Conservation (phyloP, 2,888 invertebrate genomes). For the Ernsta delagoae region DNA sequence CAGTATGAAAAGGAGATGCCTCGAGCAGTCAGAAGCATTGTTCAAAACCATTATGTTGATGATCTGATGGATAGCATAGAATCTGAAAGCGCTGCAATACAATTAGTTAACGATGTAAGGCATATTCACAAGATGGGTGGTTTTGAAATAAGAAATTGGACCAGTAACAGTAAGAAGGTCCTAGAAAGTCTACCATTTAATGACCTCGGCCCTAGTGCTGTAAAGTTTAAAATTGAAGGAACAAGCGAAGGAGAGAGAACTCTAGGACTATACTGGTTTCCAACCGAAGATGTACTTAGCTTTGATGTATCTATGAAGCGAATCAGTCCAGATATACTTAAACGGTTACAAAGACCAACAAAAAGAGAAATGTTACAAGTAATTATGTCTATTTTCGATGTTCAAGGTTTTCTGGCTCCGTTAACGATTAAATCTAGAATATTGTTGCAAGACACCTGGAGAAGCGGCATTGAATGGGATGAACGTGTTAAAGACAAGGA, state of each 20-base stretch:
- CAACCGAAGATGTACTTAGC: neutral
- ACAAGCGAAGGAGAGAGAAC: neutral
- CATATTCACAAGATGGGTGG: neutral
- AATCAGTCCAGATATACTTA: neutral
- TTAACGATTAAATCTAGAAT: neutral
- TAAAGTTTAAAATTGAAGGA: conserved; percentile 1
- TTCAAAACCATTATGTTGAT: conserved; percentile 3
- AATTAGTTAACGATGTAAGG: neutral
- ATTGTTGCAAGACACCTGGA: neutral
- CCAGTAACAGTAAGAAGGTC: conserved; percentile 1
- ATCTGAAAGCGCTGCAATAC: neutral
- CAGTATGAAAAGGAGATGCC: neutral
- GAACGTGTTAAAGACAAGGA: neutral
- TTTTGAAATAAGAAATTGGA: conserved; percentile 2
- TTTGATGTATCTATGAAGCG: conserved; percentile 5
- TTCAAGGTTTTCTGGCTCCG: neutral
- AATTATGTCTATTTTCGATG: neutral
- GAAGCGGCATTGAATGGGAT: conserved; percentile 2
- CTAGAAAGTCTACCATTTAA: neutral
- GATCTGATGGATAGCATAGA: neutral
- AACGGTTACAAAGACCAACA: neutral
- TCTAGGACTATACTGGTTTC: neutral
- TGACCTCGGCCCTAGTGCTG: neutral
- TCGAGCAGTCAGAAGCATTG: neutral
- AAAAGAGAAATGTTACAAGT: neutral